Base-by-base conservation (phyloP, 2,113 vertebrate genomes). In the Speoplatyrhinus poulsoni region DNA sequence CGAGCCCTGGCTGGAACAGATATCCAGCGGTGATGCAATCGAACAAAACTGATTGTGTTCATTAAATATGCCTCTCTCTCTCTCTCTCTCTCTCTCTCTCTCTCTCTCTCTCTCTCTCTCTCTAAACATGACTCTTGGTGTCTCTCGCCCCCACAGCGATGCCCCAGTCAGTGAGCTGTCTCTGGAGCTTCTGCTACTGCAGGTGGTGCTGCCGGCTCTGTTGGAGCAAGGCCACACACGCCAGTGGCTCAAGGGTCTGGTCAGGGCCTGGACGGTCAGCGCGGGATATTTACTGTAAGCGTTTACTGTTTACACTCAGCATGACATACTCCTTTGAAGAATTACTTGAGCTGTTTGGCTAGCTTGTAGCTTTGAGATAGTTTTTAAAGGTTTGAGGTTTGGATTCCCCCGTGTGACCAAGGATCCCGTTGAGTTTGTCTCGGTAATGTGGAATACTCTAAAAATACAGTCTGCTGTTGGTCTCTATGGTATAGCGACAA, bases 81-180 rank as follows among this genome's bases (percentile, higher is more conserved):
- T 53, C 7, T 33, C 48, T 59, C 4, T 46, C 5, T 11, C 12
- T 1, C 3, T 1, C 10, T 46, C 26, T 61, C 4, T 61, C 41
- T 54, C 4, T 33, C 32, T 33, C 26, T 54, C 48, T 59, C 47
- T 64, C 58, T 67, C 13, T 65, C 19, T 19, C 19, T 19, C 19
- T 19, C 19, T 19, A 2, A 26, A 26, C 26, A 26, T 26, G 26
- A 26, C 26, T 26, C 26, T 26, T 26, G 26, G 48, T 54, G n/a
- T 68, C n/a, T 58, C 13, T 69, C 17, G 64, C 41, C 55, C 12
- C 65, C 48, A 73, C 80, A 99, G 98, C 73, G 97, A 99, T n/a
- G 97, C 98, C 72, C 97, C 98, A 0, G 98, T 99, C 83, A 99
- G 98, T 62, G 98, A 99, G 87, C 92, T 99, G 80, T 99, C 98